Evolutionary conservation across 2,113 vertebrate species (phyloP), one percentile per base, ranked within the genome.

Genomic region (Dissostichus mawsoni): DNA sequence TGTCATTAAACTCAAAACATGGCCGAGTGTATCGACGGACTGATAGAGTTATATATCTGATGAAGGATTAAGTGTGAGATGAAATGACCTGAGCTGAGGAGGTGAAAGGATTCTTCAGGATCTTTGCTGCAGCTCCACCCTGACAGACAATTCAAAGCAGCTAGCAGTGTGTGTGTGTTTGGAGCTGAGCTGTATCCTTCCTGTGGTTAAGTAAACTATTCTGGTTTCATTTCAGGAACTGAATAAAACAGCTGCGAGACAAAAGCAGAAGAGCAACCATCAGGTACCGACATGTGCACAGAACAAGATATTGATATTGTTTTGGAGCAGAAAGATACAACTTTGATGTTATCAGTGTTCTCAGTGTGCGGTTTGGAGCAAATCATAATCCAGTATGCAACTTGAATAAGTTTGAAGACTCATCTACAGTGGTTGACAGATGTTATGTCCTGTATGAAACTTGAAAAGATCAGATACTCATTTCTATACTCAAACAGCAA

Each of bases 101-200:
- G 29, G 59, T 29, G 63, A 91, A 89, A 10, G 89, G 85, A 72
- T 83, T 91, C 78, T 71, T 91, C 7, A 76, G 62, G 67, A 64
- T 69, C 78, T 87, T 87, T 2, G 82, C 69, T 57, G 80, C 65
- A 1, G 44, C 33, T 4, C 88, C 90, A 11, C 76, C 62, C 89
- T 92, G 78, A 68, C 10, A 55, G 45, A 67, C 5, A 44, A 76
- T 18, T 12, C 3, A 52, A 51, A 63, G 64, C 14, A 47, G 11
- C n/a, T 45, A 0, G 25, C 25, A 25, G 29, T 29, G 18, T 45
- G 36, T 5, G 25, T 75, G 7, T 3, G 2, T 69, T 11, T 58
- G n/a, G 5, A 51, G 20, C 2, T 55, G 33, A 13, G 70, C 29
- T 51, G 58, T 33, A 1, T 74, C 11, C 23, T 14, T 36, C 9